Conservation (phyloP, 1,140 invertebrate genomes). For the Hylaeus anthracinus region DNA sequence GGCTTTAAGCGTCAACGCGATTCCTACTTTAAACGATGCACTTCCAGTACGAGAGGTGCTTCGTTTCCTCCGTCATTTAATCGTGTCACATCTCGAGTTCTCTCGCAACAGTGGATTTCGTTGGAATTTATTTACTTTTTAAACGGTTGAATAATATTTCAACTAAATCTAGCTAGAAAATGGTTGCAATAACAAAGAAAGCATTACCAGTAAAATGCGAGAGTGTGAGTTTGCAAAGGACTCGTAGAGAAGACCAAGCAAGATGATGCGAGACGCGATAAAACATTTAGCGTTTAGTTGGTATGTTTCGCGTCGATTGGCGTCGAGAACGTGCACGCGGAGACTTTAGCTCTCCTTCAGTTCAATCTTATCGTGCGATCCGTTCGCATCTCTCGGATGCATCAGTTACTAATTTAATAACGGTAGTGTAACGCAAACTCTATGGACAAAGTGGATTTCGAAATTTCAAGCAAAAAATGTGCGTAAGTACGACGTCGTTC, state of each 20-base stretch:
- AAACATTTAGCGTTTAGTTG: not conserved
- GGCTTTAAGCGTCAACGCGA: not conserved
- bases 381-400: constrained; percentile 43
- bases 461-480: constrained; percentile 21
- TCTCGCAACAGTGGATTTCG: too few relatives aligned
- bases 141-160: too few relatives aligned
- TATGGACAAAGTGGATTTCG: too few relatives aligned
- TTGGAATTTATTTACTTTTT: too few relatives aligned
- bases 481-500: constrained; percentile 14
- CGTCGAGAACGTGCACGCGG: constrained; percentile 31
- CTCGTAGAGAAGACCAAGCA: not conserved
- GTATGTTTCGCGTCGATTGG: not conserved
- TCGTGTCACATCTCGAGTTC: too few relatives aligned
- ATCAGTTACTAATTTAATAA: constrained; percentile 32
- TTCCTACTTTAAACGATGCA: not conserved
- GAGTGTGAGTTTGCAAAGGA: not conserved
- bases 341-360: constrained; percentile 39
- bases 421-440: not conserved
- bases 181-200: too few relatives aligned
- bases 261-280: not conserved
- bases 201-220: too few relatives aligned
- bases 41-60: not conserved
- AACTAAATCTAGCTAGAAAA: too few relatives aligned
- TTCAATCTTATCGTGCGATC: constrained; percentile 53
- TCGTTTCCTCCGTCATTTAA: not conserved